phyloP scores from a whole-genome alignment of 2,888 invertebrate species.

The Tanypteryx hageni region DNA sequence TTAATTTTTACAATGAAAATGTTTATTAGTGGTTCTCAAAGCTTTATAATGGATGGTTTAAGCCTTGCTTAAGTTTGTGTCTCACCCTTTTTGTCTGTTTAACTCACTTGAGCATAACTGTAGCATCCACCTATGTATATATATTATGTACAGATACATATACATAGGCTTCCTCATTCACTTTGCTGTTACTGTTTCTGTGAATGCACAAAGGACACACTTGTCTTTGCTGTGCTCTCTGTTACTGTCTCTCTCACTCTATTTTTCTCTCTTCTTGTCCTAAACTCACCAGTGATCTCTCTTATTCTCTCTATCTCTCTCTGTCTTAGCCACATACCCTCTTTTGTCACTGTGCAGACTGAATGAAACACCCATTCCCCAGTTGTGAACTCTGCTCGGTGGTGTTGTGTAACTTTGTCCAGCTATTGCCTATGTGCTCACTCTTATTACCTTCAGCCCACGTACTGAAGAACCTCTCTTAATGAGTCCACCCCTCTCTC shows the following conservation, averaged over 20 bases:
- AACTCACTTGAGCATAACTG: conserved; percentile 27
- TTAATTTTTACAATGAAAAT: no score
- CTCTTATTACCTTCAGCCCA: conserved; percentile 48
- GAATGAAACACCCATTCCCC: conserved; percentile 41
- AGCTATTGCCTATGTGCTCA: conserved; percentile 59
- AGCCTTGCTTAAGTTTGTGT: background rate
- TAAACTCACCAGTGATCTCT: conserved; percentile 21
- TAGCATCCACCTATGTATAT: conserved; percentile 48
- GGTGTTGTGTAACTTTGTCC: conserved; percentile 53
- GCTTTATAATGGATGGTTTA: conserved; percentile 41
- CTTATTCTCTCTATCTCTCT: conserved; percentile 43
- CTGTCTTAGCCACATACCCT: conserved; percentile 37
- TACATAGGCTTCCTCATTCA: conserved; percentile 19
- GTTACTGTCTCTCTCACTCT: conserved; percentile 33
- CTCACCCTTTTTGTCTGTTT: conserved; percentile 30
- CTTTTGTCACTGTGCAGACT: conserved; percentile 50
- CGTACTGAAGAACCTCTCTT: conserved; percentile 46
- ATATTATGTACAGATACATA: conserved; percentile 39
- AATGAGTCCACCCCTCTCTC: background rate
- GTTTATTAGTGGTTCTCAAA: background rate
- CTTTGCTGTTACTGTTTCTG: conserved; percentile 36
- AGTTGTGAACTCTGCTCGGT: conserved; percentile 53
- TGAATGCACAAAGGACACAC: conserved; percentile 59
- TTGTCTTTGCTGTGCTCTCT: conserved; percentile 59
- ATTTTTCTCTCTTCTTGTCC: conserved; percentile 20